Evolutionary conservation across 2,888 invertebrate species (phyloP).

Genomic region (Phortica magna): DNA sequence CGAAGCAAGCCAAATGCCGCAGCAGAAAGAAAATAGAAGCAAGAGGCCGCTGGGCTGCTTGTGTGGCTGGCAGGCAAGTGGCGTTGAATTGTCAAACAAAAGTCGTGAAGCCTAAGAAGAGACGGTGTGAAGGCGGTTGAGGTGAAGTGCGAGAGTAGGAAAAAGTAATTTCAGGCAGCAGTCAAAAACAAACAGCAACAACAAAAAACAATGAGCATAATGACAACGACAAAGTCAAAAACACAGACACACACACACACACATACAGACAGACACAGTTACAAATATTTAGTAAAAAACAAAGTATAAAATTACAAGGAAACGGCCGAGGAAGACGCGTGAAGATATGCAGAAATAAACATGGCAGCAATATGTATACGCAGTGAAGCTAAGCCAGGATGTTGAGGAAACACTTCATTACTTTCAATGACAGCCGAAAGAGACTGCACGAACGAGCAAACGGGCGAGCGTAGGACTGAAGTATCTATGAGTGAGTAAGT

Average conservation of each 20-base stretch:
- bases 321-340: neutral
- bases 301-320: neutral
- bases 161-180: constrained; percentile 34
- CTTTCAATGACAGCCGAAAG: constrained; percentile 36
- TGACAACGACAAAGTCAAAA: constrained; percentile 27
- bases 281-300: neutral
- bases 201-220: constrained; percentile 11
- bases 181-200: neutral
- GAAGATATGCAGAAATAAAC: constrained; percentile 8
- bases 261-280: neutral
- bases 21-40: constrained; percentile 42
- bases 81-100: neutral
- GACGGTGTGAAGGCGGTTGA: neutral
- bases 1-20: neutral
- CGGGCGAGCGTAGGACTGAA: constrained; percentile 18
- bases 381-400: neutral
- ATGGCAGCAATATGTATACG: neutral
- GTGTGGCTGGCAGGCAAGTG: neutral
- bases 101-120: neutral
- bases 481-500: constrained; percentile 13
- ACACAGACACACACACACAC: neutral
- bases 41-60: neutral
- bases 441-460: constrained; percentile 12
- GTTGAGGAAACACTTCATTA: constrained; percentile 56
- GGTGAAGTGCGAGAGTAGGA: neutral